Base-by-base conservation (phyloP, 2,888 invertebrate species). In the Microchrysa polita region DNA sequence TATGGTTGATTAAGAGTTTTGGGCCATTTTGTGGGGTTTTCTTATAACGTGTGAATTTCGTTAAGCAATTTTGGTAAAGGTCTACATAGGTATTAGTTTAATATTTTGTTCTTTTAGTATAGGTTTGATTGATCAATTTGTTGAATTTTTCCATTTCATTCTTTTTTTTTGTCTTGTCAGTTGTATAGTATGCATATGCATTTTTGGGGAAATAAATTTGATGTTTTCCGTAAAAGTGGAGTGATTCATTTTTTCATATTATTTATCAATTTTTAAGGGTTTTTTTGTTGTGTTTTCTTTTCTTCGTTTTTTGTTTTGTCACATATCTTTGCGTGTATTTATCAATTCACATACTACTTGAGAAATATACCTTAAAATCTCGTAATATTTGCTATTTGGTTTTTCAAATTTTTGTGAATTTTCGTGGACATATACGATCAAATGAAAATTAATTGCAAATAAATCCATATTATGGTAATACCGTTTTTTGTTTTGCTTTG, bases 291-390 rank as follows among this genome's bases (percentile, higher is more conserved):
- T n/a, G 18, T 57, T 57, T 10, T 57, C 20, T 16, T 57, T 57
- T 57, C 12, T 57, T 55, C 16, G 18, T 16, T 55, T 57, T 57
- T 57, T 18, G 7, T 23, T 23, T 59, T n/a, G n/a, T n/a, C n/a
- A 22, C 10, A n/a, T 59, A 59, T 23, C 23, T 59, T 55, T 34
- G 4, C 7, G 27, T 34, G 2, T 34, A 34, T 34, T 40, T 42
- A 40, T 69, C 55, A 69, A 69, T 69, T 69, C 69, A 57, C 69
- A 18, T 55, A 55, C 69, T 69, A 69, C 69, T 69, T 69, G 34
- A 42, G 57, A 57, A 69, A 55, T 57, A 69, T 40, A 57, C 57
- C 69, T 69, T 69, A 69, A 69, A 57, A 69, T 69, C 69, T 69
- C 55, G 69, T 69, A 40, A 69, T 40, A 69, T 69, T 69, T 69